These are phyloP conservation scores for Loripinus fragilis DNA, from an alignment of 2,888 invertebrate genomes.

Conservation along the genomic window DNA sequence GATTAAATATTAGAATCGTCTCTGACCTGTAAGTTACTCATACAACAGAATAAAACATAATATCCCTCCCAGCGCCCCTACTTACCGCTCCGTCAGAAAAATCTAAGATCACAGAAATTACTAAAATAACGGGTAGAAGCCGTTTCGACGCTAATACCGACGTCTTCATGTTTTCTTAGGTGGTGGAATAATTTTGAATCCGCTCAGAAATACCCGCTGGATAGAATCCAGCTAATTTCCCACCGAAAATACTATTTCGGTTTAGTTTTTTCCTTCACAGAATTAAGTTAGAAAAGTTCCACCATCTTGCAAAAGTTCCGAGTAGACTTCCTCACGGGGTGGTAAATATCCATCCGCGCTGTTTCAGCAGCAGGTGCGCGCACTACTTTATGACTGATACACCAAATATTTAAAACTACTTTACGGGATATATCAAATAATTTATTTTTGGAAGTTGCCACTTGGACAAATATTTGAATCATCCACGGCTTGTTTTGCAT, in stretches of 20 bases:
- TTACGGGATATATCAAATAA: background rate
- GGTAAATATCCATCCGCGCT: constrained; percentile 44
- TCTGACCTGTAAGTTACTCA: too few species aligned
- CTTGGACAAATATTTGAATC: background rate
- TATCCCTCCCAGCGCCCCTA: constrained; percentile 46
- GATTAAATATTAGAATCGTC: too few species aligned
- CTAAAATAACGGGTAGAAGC: constrained; percentile 43
- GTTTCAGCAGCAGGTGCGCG: constrained; percentile 43
- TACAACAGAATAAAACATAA: too few species aligned
- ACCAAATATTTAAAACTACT: background rate
- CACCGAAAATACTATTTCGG: constrained; percentile 9
- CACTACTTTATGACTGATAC: constrained; percentile 42
- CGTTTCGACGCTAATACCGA: background rate
- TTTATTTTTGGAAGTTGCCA: background rate
- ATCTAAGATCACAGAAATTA: constrained; percentile 56
- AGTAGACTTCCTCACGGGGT: constrained; percentile 29
- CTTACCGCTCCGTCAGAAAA: constrained; percentile 62
- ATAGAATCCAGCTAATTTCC: background rate
- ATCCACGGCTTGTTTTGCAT: background rate
- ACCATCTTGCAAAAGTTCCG: constrained; percentile 60
- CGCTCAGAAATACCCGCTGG: background rate
- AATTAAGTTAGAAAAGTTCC: constrained; percentile 43
- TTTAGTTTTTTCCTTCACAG: constrained; percentile 5
- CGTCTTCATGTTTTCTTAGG: constrained; percentile 34
- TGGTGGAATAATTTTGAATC: background rate